These are phyloP conservation scores for Gila robusta DNA, from an alignment of 2,797 vertebrate species.

Conservation along the genomic window DNA sequence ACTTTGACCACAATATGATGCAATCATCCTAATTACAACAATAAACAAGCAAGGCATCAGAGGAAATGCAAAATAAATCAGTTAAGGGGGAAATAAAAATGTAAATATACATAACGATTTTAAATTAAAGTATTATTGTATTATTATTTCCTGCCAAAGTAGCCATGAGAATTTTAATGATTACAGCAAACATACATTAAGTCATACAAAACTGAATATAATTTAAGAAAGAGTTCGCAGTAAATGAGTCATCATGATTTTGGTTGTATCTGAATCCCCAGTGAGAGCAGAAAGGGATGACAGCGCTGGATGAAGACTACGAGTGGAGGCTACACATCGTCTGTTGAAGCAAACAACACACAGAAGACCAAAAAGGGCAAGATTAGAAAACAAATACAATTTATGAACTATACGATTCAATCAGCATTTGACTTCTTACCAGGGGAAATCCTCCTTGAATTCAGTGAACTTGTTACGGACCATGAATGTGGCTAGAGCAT, in stretches of 20 bases:
- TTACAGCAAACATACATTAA: slow-evolving; percentile 59
- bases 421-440: slow-evolving; percentile 79
- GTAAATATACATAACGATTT: slow-evolving; percentile 66
- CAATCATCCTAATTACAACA: slow-evolving; percentile 69
- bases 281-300: slow-evolving; percentile 56
- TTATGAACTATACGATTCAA: neutral
- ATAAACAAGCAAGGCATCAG: slow-evolving; percentile 65
- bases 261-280: slow-evolving; percentile 58
- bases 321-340: slow-evolving; percentile 25
- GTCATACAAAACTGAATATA: slow-evolving; percentile 62
- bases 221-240: slow-evolving; percentile 57
- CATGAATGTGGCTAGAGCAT: slow-evolving; percentile 95
- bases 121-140: slow-evolving; percentile 65
- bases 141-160: slow-evolving; percentile 58
- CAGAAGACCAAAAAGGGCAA: neutral
- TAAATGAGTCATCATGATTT: slow-evolving; percentile 54
- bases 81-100: slow-evolving; percentile 53
- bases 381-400: neutral
- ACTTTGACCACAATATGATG: slow-evolving; percentile 67
- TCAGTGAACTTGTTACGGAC: slow-evolving; percentile 97
- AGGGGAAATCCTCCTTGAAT: slow-evolving; percentile 93
- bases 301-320: slow-evolving; percentile 53
- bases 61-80: slow-evolving; percentile 58
- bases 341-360: slow-evolving; percentile 27
- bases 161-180: slow-evolving; percentile 61